Percentiles rank a stretch among this genome's conserved stretches.
Evolutionary conservation across 2,797 vertebrate genomes (phyloP).

Genomic region (Erethizon dorsatum): DNA sequence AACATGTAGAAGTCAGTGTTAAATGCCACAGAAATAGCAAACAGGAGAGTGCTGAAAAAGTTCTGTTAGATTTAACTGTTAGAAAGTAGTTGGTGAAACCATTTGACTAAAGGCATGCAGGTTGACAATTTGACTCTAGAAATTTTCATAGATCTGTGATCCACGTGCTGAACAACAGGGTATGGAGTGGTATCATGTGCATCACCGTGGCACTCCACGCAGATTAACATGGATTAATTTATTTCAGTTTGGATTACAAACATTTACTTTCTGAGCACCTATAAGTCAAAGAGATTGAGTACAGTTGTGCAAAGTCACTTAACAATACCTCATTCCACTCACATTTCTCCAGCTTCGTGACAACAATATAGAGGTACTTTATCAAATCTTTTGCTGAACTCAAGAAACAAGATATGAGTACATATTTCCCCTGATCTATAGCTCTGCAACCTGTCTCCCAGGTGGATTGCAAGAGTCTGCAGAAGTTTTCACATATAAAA

Average conservation of each 20-base stretch:
- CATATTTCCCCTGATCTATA: slow-evolving; percentile 40
- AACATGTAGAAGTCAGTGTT: neutral
- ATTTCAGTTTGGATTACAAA: slow-evolving; percentile 40
- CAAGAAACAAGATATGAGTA: slow-evolving; percentile 23
- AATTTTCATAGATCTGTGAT: neutral
- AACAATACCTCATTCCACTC: slow-evolving; percentile 38
- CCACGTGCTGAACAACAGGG: neutral
- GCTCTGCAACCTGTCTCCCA: neutral
- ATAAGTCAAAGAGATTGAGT: neutral
- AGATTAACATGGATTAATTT: neutral
- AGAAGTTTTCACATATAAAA: slow-evolving; percentile 59
- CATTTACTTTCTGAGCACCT: slow-evolving; percentile 28
- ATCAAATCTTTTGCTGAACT: slow-evolving; percentile 67
- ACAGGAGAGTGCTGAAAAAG: neutral
- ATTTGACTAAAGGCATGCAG: neutral
- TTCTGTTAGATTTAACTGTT: neutral
- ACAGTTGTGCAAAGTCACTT: slow-evolving; percentile 7
- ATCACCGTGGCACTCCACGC: no score
- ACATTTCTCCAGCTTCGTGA: slow-evolving; percentile 66
- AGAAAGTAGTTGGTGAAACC: neutral
- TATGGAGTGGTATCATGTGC: neutral
- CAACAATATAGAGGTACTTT: slow-evolving; percentile 26
- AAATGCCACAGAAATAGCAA: neutral
- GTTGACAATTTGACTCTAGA: neutral
- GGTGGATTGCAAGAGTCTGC: slow-evolving; percentile 8